Evolutionary conservation across 1,140 invertebrate genomes (phyloP), one percentile per base, ranked within the genome.

Genomic region (Ooceraea biroi): DNA sequence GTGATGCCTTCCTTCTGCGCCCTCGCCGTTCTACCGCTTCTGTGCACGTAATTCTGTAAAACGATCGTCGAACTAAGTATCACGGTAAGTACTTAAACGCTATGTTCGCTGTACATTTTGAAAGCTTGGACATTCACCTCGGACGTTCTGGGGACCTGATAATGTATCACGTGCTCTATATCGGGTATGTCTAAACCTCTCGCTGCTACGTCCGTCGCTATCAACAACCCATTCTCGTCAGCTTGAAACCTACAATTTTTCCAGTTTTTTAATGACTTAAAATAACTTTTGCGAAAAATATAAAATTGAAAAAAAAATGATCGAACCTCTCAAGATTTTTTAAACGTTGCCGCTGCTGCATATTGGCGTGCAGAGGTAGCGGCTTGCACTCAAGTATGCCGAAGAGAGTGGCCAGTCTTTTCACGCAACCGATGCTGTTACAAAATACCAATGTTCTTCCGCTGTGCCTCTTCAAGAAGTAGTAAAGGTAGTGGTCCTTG

Each of bases 131-230:
- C 61, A 82, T 92, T 71, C 4, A 97, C 97, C 95, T 99, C 99
- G 44, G 98, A 97, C 19, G 98, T 99, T 90, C 97, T 96, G 0
- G 99, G 99, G 8, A 99, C 97, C 95, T 99, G 98, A 95, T 99
- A 99, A 94, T 99, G 99, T 89, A 99, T 96, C 3, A 99, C 99
- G 93, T 99, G 98, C 87, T 99, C 96, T 2, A 99, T 97, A 91
- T 97, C 96, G 5, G 98, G 97, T 92, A 99, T 99, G 94, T 99
- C 99, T 36, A 99, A 94, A 57, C 99, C 99, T 84, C 99, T 95
- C 0, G 99, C 98, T 14, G 99, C 99, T 19, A 99, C 98, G 95
- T 99, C 99, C 0, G 99, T 99, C 0, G 99, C 98, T 78, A 99
- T 95, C n/a, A 99, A 93, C 12, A 99, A 87, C 0, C 97, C 96